Conservation (phyloP, 2,113 vertebrate genomes). For the Zingel zingel region DNA sequence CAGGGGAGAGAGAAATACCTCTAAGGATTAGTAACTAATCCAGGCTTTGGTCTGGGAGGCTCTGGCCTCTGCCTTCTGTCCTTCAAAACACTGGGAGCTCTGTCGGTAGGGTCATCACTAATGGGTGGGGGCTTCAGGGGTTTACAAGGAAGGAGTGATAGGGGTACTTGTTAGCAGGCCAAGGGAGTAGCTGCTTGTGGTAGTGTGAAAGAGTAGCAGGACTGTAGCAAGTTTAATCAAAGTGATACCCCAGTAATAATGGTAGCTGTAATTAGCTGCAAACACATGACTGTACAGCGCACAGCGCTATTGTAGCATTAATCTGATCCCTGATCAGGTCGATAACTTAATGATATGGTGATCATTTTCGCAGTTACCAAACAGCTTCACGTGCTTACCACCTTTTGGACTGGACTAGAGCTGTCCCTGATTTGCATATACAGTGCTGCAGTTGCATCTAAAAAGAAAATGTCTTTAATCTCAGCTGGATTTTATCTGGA, state of each 20-base stretch:
- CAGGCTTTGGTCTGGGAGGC: slow-evolving; percentile 70
- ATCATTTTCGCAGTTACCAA: neutral
- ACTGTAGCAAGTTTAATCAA: neutral
- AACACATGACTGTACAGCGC: neutral
- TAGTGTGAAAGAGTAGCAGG: slow-evolving; percentile 10
- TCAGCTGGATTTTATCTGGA: neutral
- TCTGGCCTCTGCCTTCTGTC: slow-evolving; percentile 70
- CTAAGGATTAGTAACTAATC: slow-evolving; percentile 79
- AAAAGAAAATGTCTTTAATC: neutral
- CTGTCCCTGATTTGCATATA: too few relatives aligned
- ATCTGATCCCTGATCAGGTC: neutral
- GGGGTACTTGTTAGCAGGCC: slow-evolving; percentile 65
- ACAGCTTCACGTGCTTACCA: neutral
- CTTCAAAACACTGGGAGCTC: slow-evolving; percentile 69
- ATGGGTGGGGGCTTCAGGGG: slow-evolving; percentile 62
- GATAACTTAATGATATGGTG: neutral
- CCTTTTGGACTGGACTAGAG: too few relatives aligned
- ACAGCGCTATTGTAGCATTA: neutral
- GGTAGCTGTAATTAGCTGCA: slow-evolving; percentile 3
- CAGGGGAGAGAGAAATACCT: slow-evolving; percentile 68
- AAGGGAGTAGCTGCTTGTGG: slow-evolving; percentile 43
- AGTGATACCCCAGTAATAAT: neutral
- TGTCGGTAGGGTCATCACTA: slow-evolving; percentile 68
- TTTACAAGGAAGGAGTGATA: slow-evolving; percentile 62
- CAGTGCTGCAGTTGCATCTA: too few relatives aligned